Conservation (phyloP, 2,888 invertebrate species). For the Labia minor region DNA sequence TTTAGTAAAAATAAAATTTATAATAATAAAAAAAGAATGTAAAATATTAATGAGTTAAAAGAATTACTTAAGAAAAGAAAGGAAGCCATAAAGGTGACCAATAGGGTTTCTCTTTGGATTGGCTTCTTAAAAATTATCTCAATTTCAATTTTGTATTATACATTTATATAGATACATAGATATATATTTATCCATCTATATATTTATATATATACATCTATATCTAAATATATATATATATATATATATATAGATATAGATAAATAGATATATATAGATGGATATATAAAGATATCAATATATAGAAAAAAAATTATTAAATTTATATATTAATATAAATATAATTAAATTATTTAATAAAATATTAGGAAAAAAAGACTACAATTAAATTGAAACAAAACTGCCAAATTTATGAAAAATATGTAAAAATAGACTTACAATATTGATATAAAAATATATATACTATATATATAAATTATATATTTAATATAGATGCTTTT, state of each 20-base stretch:
- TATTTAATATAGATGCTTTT: slow-evolving; percentile 24
- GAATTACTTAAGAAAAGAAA: not conserved
- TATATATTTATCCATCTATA: no score
- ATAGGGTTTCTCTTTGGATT: not conserved
- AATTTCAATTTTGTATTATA: no score
- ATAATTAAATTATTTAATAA: slow-evolving; percentile 20
- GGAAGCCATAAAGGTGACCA: not conserved
- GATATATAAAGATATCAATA: not conserved
- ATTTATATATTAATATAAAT: not conserved
- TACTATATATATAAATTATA: slow-evolving; percentile 23
- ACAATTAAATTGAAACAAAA: slow-evolving; percentile 18
- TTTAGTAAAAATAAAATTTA: not conserved
- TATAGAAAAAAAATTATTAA: not conserved
- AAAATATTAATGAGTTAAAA: not conserved
- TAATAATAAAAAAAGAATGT: not conserved
- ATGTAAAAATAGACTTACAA: slow-evolving; percentile 20
- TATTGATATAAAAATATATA: slow-evolving; percentile 17
- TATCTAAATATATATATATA: not conserved
- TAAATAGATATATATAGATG: no score
- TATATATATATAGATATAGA: not conserved
- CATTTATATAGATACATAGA: no score
- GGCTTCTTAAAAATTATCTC: not conserved
- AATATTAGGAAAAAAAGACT: slow-evolving; percentile 20
- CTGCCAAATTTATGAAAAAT: not conserved
- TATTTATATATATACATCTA: no score